phyloP scores from a whole-genome alignment of 2,113 vertebrate genomes.

The Sceloporus tristichus region DNA sequence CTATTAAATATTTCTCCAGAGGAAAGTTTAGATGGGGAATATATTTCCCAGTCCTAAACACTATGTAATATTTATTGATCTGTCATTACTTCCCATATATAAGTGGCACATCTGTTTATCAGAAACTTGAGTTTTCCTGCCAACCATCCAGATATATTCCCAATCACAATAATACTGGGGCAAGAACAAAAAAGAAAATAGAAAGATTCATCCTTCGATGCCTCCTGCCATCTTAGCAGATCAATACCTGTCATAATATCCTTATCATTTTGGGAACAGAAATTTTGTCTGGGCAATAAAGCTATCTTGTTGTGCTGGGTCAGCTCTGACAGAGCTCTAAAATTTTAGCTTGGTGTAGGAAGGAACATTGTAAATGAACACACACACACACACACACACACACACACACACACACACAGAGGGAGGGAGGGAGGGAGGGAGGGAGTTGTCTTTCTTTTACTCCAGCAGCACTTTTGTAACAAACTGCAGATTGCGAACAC shows the following conservation, averaged over 20 bases:
- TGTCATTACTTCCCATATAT: conserved; percentile 25
- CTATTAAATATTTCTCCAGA: conserved; percentile 48
- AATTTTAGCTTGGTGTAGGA: background rate
- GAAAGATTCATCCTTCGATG: conserved; percentile 56
- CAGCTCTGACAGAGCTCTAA: background rate
- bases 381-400: background rate
- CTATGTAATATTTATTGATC: conserved; percentile 67
- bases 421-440: too few relatives aligned
- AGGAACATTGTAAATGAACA: background rate
- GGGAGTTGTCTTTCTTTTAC: background rate
- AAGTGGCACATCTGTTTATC: conserved; percentile 57
- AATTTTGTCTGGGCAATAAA: conserved; percentile 64
- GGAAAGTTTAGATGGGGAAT: conserved; percentile 46
- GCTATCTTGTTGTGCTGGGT: conserved; percentile 59
- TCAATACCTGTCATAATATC: conserved; percentile 63
- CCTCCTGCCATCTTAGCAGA: conserved; percentile 45
- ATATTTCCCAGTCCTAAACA: conserved; percentile 59
- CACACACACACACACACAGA: background rate
- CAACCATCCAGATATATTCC: conserved; percentile 61
- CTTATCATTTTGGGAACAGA: conserved; percentile 57
- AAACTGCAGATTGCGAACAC: background rate
- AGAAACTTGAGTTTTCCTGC: conserved; percentile 45
- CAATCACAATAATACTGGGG: conserved; percentile 60
- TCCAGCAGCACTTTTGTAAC: background rate
- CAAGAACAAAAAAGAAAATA: conserved; percentile 58